Evolutionary conservation across 2,888 invertebrate species (phyloP).

Genomic region (Agriopis marginaria): DNA sequence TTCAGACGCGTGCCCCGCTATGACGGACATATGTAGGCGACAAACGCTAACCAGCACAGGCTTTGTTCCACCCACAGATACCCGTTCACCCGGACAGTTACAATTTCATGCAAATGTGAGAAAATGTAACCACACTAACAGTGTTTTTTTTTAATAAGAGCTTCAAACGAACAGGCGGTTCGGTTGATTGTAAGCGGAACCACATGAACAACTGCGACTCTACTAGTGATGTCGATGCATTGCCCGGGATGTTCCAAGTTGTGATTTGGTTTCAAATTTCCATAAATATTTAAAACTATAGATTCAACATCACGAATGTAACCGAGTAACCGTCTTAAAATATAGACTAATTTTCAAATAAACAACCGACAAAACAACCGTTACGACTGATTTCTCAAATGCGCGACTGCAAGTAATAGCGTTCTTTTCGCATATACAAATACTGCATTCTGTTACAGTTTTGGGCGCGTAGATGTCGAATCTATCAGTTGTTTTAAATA

Average conservation of each 20-base stretch:
- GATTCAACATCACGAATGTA: no score
- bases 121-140: conserved; percentile 28
- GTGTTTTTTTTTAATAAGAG: not conserved
- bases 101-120: conserved; percentile 41
- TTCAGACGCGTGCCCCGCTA: conserved; percentile 66
- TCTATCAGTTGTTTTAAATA: no score
- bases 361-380: no score
- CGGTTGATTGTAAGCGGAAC: not conserved
- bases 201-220: no score
- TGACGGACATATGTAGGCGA: conserved; percentile 62
- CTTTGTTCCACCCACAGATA: conserved; percentile 46
- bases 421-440: no score
- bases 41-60: conserved; percentile 55
- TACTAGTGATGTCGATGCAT: not conserved
- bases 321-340: no score
- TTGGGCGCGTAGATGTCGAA: no score
- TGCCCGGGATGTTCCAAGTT: not conserved
- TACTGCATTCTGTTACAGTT: no score
- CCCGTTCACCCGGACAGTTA: conserved; percentile 41
- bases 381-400: no score
- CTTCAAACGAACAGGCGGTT: not conserved
- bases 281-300: no score
- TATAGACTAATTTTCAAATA: no score
- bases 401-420: no score
- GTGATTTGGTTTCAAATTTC: conserved; percentile 1